Evolutionary conservation across 2,888 invertebrate genomes (phyloP).

Genomic region (Idaea biselata): DNA sequence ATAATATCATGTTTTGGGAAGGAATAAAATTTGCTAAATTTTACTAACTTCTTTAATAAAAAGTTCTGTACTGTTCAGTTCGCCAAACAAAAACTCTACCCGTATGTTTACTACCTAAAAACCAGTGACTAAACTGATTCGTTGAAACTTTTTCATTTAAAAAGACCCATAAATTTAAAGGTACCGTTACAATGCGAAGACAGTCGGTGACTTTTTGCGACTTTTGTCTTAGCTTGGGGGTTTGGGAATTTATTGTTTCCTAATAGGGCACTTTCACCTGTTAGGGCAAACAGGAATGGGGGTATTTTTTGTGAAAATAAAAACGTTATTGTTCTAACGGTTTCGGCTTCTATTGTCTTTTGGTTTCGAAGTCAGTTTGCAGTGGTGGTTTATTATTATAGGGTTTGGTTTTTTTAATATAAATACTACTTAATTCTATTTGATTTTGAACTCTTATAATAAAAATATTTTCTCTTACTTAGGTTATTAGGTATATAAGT

Average conservation of each 20-base stretch:
- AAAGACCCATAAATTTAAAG: constrained; percentile 51
- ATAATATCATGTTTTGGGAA: no score
- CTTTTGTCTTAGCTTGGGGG: constrained; percentile 34
- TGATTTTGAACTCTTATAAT: no score
- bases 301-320: constrained; percentile 11
- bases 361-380: neutral
- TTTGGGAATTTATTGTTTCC: constrained; percentile 17
- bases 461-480: no score
- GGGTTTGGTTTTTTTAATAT: neutral
- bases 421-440: neutral
- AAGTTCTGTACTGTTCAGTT: neutral
- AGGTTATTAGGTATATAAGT: no score
- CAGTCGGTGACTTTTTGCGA: constrained; percentile 53
- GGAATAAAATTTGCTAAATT: neutral
- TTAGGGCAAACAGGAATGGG: neutral
- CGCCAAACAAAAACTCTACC: neutral
- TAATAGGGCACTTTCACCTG: constrained; percentile 17
- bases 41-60: neutral
- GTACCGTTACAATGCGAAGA: constrained; percentile 54
- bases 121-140: constrained; percentile 10
- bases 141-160: constrained; percentile 39
- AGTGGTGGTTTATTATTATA: neutral
- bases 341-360: constrained; percentile 2
- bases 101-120: neutral
- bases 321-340: constrained; percentile 16